phyloP scores from a whole-genome alignment of 2,797 vertebrate genomes.

The Vireo griseus region DNA sequence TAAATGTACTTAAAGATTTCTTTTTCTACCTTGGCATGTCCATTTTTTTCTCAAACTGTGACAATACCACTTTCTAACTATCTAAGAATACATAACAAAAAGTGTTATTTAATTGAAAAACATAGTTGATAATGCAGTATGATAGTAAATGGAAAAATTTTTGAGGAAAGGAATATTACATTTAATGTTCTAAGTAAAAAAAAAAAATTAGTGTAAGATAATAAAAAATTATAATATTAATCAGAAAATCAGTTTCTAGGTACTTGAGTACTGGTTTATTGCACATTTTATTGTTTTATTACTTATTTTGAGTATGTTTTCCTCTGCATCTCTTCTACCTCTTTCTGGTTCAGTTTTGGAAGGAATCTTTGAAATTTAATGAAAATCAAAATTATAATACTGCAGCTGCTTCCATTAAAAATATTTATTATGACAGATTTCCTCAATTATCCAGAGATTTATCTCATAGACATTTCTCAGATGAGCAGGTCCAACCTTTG shows the following conservation, averaged over 20 bases:
- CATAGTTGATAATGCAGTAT: not conserved
- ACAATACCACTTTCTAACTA: not conserved
- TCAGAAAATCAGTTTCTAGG: not conserved
- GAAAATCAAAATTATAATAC: not conserved
- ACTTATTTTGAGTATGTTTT: not conserved
- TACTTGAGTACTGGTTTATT: not conserved
- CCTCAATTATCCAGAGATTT: not conserved
- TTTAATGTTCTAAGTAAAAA: not conserved
- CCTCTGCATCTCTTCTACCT: not conserved
- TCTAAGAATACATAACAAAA: not conserved
- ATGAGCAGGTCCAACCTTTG: rapidly evolving
- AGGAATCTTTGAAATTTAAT: not conserved
- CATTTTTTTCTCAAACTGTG: not conserved
- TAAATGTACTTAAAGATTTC: not conserved
- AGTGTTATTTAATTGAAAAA: not conserved
- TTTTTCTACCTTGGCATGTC: not conserved
- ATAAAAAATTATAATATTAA: not conserved
- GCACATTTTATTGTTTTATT: not conserved
- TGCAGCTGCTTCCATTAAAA: not conserved
- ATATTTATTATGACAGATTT: not conserved
- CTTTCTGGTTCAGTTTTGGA: not conserved
- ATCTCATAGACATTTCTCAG: not conserved
- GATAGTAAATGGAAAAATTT: not conserved
- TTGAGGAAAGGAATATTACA: not conserved
- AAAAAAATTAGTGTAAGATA: not conserved